These are phyloP conservation scores for Oscheius sp. DNA, from an alignment of 2,888 invertebrate species.

Conservation along the genomic window DNA sequence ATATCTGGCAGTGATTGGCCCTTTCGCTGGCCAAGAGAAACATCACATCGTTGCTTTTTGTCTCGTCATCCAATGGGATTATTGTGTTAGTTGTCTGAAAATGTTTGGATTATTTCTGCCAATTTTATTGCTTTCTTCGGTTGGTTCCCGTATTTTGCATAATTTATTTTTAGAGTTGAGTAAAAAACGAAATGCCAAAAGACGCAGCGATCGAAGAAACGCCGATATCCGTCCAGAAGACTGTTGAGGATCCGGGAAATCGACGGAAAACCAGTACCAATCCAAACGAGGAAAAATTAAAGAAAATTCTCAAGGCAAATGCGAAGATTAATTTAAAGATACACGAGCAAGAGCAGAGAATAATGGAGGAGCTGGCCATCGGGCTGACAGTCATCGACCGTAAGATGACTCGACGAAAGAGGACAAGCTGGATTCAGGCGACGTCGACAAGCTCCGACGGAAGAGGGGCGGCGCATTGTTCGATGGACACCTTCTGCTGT, in stretches of 20 bases:
- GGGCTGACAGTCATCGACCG: slow-evolving; percentile 1
- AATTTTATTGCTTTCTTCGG: neutral
- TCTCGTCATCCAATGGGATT: slow-evolving; percentile 37
- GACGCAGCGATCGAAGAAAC: neutral
- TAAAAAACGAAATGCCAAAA: neutral
- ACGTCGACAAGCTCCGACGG: neutral
- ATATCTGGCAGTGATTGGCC: slow-evolving; percentile 40
- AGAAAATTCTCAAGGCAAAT: neutral
- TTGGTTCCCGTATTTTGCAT: neutral
- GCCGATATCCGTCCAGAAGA: neutral
- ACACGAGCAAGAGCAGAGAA: neutral
- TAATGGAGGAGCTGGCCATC: neutral
- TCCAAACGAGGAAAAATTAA: neutral
- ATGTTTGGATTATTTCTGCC: neutral
- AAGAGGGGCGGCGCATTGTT: neutral
- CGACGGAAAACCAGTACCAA: neutral
- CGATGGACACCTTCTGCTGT: neutral
- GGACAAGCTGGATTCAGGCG: neutral
- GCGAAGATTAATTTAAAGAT: neutral
- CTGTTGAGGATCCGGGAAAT: neutral
- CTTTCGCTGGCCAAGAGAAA: slow-evolving; percentile 33
- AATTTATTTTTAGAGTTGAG: neutral
- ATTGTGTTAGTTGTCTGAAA: slow-evolving; percentile 51
- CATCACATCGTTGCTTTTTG: neutral
- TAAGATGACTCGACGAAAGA: neutral